Evolutionary conservation across 35 echinoderm and acorn worm genomes (phyloP), one percentile per base, ranked within the genome.

Genomic region (Lytechinus pictus): DNA sequence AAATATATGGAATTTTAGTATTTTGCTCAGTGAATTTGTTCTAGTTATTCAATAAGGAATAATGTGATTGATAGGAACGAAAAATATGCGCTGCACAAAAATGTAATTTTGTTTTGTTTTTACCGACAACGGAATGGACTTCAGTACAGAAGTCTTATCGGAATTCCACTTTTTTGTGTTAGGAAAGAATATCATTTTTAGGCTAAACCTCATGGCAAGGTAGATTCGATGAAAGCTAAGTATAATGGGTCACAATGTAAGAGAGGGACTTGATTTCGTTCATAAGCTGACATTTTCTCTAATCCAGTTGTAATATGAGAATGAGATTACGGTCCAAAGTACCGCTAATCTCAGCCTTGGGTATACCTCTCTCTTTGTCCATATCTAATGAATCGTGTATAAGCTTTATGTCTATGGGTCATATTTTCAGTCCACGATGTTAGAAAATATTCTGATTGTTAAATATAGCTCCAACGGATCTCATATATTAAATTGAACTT

Each of bases 251-350:
- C 54, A 91, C 89, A 91, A 19, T 91, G 54, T 54, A 52, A 2
- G 54, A 16, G 44, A 91, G 51, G 89, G 19, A n/a, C 19, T 79
- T 79, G 66, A 79, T 79, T 79, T 79, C 66, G 16, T 79, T 79
- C 19, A 79, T 79, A 79, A 79, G 16, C 66, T 79, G 66, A 79
- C 66, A 79, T 79, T 79, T 79, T 79, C 66, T n/a, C 14, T 79
- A 79, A 79, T 79, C 66, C 66, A 79, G 16, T 79, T 79, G 66
- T 79, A n/a, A 79, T n/a, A 79, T 79, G 66, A 79, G 66, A 79
- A 79, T 79, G 66, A 79, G 66, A 79, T 79, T 79, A 79, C 12
- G 12, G 19, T 79, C 66, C 66, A 79, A 79, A 79, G 66, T 79
- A 8, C 66, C 66, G 66, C 66, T 79, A 79, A 79, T 79, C 66